Base-by-base conservation (phyloP, 2,113 vertebrate species). In the Aegypius monachus region DNA sequence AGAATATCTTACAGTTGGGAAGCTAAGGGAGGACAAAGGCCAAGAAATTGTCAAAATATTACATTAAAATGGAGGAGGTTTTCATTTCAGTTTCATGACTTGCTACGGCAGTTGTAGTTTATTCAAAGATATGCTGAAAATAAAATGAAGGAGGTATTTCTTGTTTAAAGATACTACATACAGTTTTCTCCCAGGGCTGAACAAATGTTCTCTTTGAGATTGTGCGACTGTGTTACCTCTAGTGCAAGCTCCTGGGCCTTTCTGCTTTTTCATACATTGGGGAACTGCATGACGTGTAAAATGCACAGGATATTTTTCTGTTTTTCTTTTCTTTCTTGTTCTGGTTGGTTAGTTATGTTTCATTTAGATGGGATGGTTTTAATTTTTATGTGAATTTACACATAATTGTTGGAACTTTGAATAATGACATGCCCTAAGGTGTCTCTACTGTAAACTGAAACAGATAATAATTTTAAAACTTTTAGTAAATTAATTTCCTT, bases 41-140 rank as follows among this genome's bases (percentile, higher is more conserved):
- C 82, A 95, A 92, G 89, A 93, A 96, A 62, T 79, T 84, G 63
- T 88, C 65, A 79, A 66, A 72, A 94, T 95, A 80, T 45, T 84
- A 26, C 36, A 81, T 97, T 95, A 87, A 97, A 95, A 96, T 73
- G n/a, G 78, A 75, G 20, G 86, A 88, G 79, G 26, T 29, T 16
- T 95, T 58, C 4, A 40, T 93, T 93, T 91, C 81, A 91, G 91
- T 93, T 93, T 92, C 34, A 34, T 93, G 56, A 88, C 65, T 95
- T 96, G 38, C 40, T 72, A n/a, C 36, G 48, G 14, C 59, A 94
- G 83, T 85, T 96, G 91, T 71, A 92, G 42, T 61, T 67, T 90
- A 78, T 53, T 94, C 36, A 82, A 83, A 27, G 17, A 83, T 81
- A 84, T 75, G 74, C 42, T 96, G 62, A 83, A 96, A 93, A 92